phyloP scores from a whole-genome alignment of 2,113 vertebrate genomes.

The Callionymus lyra region DNA sequence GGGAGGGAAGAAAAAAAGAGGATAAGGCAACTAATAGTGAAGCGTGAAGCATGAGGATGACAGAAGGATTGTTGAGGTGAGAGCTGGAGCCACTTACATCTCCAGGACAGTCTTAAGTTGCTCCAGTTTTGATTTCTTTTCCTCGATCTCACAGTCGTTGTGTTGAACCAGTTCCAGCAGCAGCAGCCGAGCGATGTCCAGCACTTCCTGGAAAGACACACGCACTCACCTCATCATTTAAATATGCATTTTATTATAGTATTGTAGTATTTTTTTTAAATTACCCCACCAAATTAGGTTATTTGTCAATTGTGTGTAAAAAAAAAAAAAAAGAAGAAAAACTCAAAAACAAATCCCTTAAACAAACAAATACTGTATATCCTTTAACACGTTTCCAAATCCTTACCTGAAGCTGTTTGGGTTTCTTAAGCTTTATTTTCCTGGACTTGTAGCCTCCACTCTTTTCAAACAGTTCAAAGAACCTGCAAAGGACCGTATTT shows the following conservation, averaged over 20 bases:
- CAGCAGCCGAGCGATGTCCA: conserved; percentile 88
- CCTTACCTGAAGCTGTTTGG: conserved; percentile 88
- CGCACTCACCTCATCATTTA: too few relatives aligned
- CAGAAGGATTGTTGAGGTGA: conserved; percentile 1
- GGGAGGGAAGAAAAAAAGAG: conserved; percentile 30
- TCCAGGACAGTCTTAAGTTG: conserved; percentile 94
- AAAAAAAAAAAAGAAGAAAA: background rate
- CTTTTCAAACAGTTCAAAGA: conserved; percentile 91
- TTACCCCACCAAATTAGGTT: background rate
- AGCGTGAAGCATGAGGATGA: conserved; percentile 6
- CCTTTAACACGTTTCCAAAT: too few relatives aligned
- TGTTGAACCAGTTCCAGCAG: conserved; percentile 80
- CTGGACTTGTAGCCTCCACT: conserved; percentile 90
- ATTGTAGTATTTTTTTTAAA: too few relatives aligned
- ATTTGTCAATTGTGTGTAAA: background rate
- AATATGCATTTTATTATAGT: too few relatives aligned
- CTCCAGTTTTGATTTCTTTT: conserved; percentile 90
- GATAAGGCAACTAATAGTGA: conserved; percentile 37
- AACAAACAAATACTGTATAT: too few relatives aligned
- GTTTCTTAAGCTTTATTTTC: conserved; percentile 92
- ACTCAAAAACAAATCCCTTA: too few relatives aligned
- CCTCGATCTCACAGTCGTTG: conserved; percentile 83
- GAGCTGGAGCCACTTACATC: conserved; percentile 73
- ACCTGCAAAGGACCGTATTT: conserved; percentile 55
- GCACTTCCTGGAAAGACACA: conserved; percentile 76